These are phyloP conservation scores for Tachyglossus aculeatus DNA, from an alignment of 2,797 vertebrate genomes.

Conservation along the genomic window DNA sequence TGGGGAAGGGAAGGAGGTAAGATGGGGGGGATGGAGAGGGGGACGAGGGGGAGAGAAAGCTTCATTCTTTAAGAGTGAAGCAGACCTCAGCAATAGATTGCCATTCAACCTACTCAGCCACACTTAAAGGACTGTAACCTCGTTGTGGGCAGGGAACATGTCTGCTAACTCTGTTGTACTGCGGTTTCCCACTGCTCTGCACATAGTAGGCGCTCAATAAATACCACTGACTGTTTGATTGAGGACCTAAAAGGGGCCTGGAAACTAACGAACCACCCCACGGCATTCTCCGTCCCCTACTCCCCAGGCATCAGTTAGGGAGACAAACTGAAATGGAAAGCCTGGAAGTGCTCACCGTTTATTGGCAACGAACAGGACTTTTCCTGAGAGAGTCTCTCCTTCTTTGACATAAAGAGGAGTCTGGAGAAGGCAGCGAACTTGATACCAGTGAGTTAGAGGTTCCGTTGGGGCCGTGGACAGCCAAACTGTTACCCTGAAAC, in stretches of 20 bases:
- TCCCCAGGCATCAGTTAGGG: too few species aligned
- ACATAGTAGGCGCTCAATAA: neutral
- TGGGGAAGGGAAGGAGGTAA: too few species aligned
- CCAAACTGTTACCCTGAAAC: conserved; percentile 79
- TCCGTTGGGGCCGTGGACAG: conserved; percentile 81
- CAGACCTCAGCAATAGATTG: too few species aligned
- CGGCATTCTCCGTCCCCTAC: too few species aligned
- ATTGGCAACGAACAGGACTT: conserved; percentile 76
- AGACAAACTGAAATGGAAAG: neutral
- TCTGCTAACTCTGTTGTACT: too few species aligned
- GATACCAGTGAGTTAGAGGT: conserved; percentile 83
- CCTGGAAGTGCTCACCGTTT: conserved; percentile 64
- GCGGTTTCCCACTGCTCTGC: neutral
- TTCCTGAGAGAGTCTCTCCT: conserved; percentile 82
- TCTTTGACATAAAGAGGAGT: conserved; percentile 81
- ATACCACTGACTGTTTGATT: neutral
- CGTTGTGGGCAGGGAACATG: too few species aligned
- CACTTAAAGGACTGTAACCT: too few species aligned
- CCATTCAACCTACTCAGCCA: too few species aligned
- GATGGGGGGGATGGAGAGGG: too few species aligned
- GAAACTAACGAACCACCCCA: neutral
- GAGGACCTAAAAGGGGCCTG: neutral
- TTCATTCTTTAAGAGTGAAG: too few species aligned
- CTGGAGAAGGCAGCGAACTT: conserved; percentile 82
- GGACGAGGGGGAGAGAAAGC: too few species aligned